phyloP scores from a whole-genome alignment of 2,888 invertebrate genomes.

The Nezara viridula region DNA sequence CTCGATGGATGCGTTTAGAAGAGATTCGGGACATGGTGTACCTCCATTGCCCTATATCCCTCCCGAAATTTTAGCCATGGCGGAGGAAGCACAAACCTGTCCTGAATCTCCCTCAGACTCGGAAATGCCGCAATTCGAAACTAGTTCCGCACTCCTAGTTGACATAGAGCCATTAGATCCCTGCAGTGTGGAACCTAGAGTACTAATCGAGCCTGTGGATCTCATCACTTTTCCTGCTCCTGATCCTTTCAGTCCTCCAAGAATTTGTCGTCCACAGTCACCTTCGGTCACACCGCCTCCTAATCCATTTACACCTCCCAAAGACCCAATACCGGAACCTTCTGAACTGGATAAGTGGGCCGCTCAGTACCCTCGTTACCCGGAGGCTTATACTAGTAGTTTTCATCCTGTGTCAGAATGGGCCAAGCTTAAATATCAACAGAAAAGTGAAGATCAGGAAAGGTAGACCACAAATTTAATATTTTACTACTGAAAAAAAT shows the following conservation, averaged over 20 bases:
- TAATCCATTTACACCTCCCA: not conserved
- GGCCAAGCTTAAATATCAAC: not conserved
- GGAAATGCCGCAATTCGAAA: not conserved
- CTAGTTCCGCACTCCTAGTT: not conserved
- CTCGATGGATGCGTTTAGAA: not conserved
- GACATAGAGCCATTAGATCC: not conserved
- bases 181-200: not conserved
- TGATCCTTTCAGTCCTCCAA: conserved; percentile 14
- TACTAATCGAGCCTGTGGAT: not conserved
- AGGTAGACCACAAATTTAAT: not conserved
- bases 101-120: not conserved
- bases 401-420: not conserved
- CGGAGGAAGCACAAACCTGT: not conserved
- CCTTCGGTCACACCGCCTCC: conserved; percentile 11
- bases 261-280: not conserved
- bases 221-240: conserved; percentile 25
- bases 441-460: not conserved
- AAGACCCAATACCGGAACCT: not conserved
- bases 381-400: not conserved
- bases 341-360: conserved; percentile 12
- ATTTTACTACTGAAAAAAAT: not conserved
- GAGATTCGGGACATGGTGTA: not conserved
- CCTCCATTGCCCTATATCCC: not conserved
- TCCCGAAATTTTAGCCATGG: not conserved
- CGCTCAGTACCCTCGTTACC: conserved; percentile 3